A percentile compares a stretch with the other conserved stretches of the same genome.
phyloP scores from a whole-genome alignment of 2,113 vertebrate genomes.

The Neolamprologus falcicula region DNA sequence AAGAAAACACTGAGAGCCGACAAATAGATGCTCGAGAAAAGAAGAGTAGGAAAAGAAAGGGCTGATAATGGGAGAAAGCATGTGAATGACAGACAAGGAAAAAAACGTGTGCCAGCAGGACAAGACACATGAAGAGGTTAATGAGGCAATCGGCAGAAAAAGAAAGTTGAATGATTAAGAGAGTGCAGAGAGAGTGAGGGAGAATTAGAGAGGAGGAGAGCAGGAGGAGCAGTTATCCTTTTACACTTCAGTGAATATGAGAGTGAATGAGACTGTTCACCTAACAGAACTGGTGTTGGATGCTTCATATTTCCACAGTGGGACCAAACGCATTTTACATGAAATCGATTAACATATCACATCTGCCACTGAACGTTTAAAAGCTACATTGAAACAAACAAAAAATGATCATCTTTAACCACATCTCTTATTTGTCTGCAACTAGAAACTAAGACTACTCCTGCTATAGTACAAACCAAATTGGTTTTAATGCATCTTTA shows the following conservation, averaged over 20 bases:
- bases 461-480: neutral
- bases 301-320: conserved; percentile 34
- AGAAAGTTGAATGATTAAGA: conserved; percentile 58
- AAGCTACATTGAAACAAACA: neutral
- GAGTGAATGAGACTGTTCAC: conserved; percentile 48
- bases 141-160: conserved; percentile 62
- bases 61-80: neutral
- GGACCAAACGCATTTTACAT: neutral
- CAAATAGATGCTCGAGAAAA: neutral
- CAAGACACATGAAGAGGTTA: conserved; percentile 56
- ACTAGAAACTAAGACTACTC: neutral
- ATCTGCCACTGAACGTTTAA: neutral
- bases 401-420: neutral
- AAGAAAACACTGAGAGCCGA: neutral
- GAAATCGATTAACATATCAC: neutral
- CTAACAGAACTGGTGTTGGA: conserved; percentile 44
- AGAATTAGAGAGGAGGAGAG: conserved; percentile 59
- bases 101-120: neutral
- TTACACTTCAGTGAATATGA: conserved; percentile 65
- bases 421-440: neutral
- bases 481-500: conserved; percentile 12
- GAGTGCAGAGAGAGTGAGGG: conserved; percentile 15
- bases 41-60: neutral
- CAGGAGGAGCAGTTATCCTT: conserved; percentile 62
- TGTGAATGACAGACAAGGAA: neutral